A percentile compares a stretch with the other conserved stretches of the same genome.
phyloP scores from a whole-genome alignment of 2,797 vertebrate genomes.

The Gymnothorax reevesii region DNA sequence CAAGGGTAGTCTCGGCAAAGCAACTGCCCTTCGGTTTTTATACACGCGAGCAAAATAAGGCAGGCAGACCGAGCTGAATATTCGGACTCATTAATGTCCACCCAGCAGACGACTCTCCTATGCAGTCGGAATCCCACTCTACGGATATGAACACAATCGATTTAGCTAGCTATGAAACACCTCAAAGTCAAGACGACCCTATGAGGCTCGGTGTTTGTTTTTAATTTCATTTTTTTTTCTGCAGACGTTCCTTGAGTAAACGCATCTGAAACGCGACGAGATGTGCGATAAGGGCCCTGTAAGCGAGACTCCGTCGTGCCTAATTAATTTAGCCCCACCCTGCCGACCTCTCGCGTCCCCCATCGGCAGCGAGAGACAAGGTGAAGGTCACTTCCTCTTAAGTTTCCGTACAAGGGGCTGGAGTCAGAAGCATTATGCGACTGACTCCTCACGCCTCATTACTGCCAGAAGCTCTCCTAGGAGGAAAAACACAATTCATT shows the following conservation, averaged over 20 bases:
- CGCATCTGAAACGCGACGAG: conserved; percentile 7
- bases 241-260: conserved; percentile 1
- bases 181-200: background rate
- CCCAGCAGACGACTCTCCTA: background rate
- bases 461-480: background rate
- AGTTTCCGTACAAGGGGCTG: background rate
- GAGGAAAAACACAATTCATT: background rate
- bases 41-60: background rate
- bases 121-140: background rate
- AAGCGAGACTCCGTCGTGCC: background rate
- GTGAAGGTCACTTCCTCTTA: background rate
- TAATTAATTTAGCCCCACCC: conserved; percentile 15
- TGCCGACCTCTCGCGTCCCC: background rate
- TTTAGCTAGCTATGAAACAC: conserved; percentile 10
- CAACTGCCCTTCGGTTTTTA: background rate
- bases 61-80: background rate
- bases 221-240: background rate
- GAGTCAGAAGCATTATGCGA: background rate
- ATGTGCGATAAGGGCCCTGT: conserved; percentile 18
- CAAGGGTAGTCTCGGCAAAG: background rate
- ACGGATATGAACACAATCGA: background rate
- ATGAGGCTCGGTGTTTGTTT: background rate
- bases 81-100: background rate
- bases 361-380: background rate
- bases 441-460: background rate